Conservation (phyloP, 2,888 invertebrate species). For the Aspidapion aeneum region DNA sequence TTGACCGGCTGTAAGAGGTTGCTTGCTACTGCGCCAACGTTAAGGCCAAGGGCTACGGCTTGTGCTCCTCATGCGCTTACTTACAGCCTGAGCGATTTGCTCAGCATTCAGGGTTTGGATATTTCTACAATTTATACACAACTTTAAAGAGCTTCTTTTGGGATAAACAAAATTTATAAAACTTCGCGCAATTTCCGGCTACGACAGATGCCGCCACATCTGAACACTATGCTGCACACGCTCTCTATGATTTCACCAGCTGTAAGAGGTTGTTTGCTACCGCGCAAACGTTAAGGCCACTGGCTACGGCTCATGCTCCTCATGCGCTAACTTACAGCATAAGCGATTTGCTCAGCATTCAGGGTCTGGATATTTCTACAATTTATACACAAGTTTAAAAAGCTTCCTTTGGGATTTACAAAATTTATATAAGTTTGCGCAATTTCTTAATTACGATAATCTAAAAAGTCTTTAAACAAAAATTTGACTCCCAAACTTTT, state of each 20-base stretch:
- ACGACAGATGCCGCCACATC: conserved; percentile 30
- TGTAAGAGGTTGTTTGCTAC: conserved; percentile 57
- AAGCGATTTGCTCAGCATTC: conserved; percentile 68
- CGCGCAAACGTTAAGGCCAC: conserved; percentile 45
- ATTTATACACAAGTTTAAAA: conserved; percentile 66
- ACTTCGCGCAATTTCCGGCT: too few relatives aligned
- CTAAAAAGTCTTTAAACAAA: too few relatives aligned
- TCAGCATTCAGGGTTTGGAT: conserved; percentile 68
- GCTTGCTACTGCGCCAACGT: conserved; percentile 52
- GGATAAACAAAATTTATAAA: too few relatives aligned
- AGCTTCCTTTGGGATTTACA: too few relatives aligned
- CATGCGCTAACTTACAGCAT: conserved; percentile 64
- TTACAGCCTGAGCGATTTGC: conserved; percentile 67
- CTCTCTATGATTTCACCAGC: conserved; percentile 52
- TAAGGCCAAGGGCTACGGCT: conserved; percentile 47
- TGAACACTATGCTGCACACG: conserved; percentile 43
- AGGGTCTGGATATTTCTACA: conserved; percentile 63
- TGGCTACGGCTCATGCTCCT: conserved; percentile 51
- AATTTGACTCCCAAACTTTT: too few relatives aligned
- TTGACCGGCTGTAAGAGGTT: conserved; percentile 53
- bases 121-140: conserved; percentile 66
- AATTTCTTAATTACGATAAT: too few relatives aligned
- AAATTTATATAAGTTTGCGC: too few relatives aligned
- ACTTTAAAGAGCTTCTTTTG: conserved; percentile 51
- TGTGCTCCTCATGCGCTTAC: conserved; percentile 57